These are phyloP conservation scores for Poeciliopsis infans DNA, from an alignment of 2,797 vertebrate genomes.

Conservation along the genomic window DNA sequence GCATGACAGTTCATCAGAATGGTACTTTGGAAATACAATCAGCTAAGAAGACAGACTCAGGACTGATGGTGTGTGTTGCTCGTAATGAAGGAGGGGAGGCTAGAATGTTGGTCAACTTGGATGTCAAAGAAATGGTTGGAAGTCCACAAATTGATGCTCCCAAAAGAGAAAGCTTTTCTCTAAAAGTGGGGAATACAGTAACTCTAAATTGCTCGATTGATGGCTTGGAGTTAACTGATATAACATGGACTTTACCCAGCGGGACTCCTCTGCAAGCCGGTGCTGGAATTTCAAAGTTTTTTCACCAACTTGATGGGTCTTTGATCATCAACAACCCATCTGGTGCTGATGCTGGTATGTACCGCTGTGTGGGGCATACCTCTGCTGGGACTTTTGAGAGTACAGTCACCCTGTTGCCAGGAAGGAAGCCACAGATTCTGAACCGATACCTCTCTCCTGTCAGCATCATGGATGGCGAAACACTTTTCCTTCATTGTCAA, in stretches of 20 bases:
- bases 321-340: constrained; percentile 85
- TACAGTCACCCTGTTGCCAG: constrained; percentile 82
- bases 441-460: constrained; percentile 83
- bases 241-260: constrained; percentile 87
- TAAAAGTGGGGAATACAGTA: constrained; percentile 83
- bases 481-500: constrained; percentile 84
- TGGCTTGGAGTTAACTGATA: constrained; percentile 71
- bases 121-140: constrained; percentile 76
- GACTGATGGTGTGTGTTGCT: constrained; percentile 85
- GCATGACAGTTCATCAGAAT: constrained; percentile 87
- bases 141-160: constrained; percentile 76
- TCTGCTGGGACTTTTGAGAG: constrained; percentile 79
- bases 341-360: constrained; percentile 83
- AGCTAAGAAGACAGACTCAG: constrained; percentile 79
- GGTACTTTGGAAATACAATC: constrained; percentile 89
- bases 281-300: constrained; percentile 78
- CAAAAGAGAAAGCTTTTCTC: constrained; percentile 75
- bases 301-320: constrained; percentile 83
- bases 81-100: constrained; percentile 92
- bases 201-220: constrained; percentile 87
- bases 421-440: constrained; percentile 79
- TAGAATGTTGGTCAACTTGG: constrained; percentile 81
- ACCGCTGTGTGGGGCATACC: constrained; percentile 86
- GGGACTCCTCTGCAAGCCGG: constrained; percentile 82
- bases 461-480: constrained; percentile 86